These are phyloP conservation scores for Orchesellides sinensis DNA, from an alignment of 2,888 invertebrate species.

Conservation along the genomic window DNA sequence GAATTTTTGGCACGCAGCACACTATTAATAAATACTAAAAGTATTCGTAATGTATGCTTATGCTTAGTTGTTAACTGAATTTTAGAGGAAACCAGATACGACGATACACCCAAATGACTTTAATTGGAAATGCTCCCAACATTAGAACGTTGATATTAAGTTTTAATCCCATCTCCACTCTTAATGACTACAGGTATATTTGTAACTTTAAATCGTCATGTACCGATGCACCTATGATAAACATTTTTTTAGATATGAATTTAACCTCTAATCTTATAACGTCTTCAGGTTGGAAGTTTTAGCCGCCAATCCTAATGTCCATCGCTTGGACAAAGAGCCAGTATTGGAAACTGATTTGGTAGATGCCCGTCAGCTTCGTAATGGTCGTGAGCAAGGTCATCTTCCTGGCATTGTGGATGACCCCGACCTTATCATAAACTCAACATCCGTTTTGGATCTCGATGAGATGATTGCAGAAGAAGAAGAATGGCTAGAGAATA, in stretches of 20 bases:
- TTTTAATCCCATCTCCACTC: constrained; percentile 47
- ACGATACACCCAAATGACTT: constrained; percentile 55
- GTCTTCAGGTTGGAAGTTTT: constrained; percentile 56
- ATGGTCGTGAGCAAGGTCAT: constrained; percentile 50
- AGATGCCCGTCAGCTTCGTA: constrained; percentile 50
- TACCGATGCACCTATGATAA: background rate
- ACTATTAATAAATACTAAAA: background rate
- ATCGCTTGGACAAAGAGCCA: constrained; percentile 56
- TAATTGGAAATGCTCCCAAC: constrained; percentile 52
- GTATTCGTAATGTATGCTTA: background rate
- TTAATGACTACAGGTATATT: constrained; percentile 55
- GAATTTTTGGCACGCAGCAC: background rate
- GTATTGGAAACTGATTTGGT: constrained; percentile 56
- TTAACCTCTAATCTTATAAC: background rate
- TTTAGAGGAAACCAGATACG: constrained; percentile 41
- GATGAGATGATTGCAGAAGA: constrained; percentile 20
- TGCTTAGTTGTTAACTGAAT: background rate
- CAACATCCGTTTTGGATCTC: constrained; percentile 36
- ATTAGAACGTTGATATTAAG: constrained; percentile 49
- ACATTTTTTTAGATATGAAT: background rate
- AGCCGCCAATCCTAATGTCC: constrained; percentile 49
- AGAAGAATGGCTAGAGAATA: background rate
- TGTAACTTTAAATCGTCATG: background rate
- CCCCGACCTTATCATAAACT: constrained; percentile 7
- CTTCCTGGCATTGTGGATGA: constrained; percentile 50